These are phyloP conservation scores for Lochmaea crataegi DNA, from an alignment of 2,888 invertebrate species.

Conservation along the genomic window DNA sequence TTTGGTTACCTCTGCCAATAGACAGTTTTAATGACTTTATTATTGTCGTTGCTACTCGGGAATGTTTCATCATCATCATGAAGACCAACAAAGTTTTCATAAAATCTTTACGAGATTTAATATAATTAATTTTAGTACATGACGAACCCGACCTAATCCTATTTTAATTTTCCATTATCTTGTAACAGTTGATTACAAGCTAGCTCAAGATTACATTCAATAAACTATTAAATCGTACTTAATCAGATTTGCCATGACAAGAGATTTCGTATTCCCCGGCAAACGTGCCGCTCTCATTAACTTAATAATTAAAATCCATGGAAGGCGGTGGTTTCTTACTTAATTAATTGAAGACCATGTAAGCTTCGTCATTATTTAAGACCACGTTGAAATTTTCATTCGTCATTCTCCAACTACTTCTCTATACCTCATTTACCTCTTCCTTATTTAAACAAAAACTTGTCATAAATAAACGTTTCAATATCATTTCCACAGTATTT, in stretches of 20 bases:
- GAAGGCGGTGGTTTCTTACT: slow-evolving; percentile 32
- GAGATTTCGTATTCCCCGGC: slow-evolving; percentile 47
- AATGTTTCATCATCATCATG: not conserved
- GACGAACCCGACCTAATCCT: not conserved
- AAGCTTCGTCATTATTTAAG: slow-evolving; percentile 37
- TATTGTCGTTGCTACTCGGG: too few relatives aligned
- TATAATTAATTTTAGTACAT: slow-evolving; percentile 4
- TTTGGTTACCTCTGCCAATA: too few relatives aligned
- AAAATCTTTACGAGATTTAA: not conserved
- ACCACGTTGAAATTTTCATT: slow-evolving; percentile 32
- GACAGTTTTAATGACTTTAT: too few relatives aligned
- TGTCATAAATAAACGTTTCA: not conserved
- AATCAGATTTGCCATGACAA: slow-evolving; percentile 55
- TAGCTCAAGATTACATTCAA: slow-evolving; percentile 53
- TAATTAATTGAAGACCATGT: slow-evolving; percentile 39
- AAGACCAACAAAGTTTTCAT: not conserved
- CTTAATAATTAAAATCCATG: slow-evolving; percentile 50
- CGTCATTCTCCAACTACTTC: slow-evolving; percentile 21
- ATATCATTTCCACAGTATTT: not conserved
- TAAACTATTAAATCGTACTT: slow-evolving; percentile 53
- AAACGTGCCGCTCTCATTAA: slow-evolving; percentile 52
- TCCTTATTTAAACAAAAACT: too few relatives aligned
- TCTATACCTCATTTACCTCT: not conserved
- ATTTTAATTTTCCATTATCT: slow-evolving; percentile 23
- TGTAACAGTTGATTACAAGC: slow-evolving; percentile 44